These are phyloP conservation scores for Canis aureus DNA, from an alignment of 2,113 vertebrate genomes.

Conservation along the genomic window DNA sequence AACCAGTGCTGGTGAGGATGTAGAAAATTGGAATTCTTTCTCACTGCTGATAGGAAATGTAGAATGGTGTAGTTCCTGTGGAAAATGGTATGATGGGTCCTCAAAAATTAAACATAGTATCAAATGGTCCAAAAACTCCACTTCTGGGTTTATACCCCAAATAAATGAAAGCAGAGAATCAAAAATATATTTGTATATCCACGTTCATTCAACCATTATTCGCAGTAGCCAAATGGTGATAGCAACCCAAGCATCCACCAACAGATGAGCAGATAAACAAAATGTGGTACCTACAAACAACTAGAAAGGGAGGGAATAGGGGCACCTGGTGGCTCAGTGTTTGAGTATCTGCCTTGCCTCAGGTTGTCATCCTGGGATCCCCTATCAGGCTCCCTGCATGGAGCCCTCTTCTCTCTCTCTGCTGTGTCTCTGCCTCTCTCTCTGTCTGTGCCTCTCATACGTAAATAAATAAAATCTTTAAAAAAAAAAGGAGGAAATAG, in stretches of 20 bases:
- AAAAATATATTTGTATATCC: neutral
- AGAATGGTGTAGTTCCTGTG: neutral
- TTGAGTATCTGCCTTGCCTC: too few relatives aligned
- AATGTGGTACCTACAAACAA: neutral
- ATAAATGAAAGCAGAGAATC: neutral
- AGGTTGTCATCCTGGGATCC: too few relatives aligned
- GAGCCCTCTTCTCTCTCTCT: too few relatives aligned
- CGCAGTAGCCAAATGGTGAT: neutral
- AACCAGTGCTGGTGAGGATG: neutral
- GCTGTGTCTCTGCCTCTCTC: too few relatives aligned
- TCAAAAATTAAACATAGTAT: constrained; percentile 17
- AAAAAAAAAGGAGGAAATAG: neutral
- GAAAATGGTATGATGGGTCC: neutral
- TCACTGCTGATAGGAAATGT: neutral
- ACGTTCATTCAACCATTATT: neutral
- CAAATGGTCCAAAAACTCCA: neutral
- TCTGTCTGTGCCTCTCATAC: too few relatives aligned
- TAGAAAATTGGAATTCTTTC: constrained; percentile 5
- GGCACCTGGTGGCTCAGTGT: neutral
- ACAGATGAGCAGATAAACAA: neutral
- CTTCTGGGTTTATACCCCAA: neutral
- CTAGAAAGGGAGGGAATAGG: constrained; percentile 11
- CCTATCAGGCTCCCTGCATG: too few relatives aligned
- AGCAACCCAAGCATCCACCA: neutral
- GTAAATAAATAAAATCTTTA: too few relatives aligned